Base-by-base conservation (phyloP, 64 coral and sea anemone genomes). In the Platygyra sinensis region DNA sequence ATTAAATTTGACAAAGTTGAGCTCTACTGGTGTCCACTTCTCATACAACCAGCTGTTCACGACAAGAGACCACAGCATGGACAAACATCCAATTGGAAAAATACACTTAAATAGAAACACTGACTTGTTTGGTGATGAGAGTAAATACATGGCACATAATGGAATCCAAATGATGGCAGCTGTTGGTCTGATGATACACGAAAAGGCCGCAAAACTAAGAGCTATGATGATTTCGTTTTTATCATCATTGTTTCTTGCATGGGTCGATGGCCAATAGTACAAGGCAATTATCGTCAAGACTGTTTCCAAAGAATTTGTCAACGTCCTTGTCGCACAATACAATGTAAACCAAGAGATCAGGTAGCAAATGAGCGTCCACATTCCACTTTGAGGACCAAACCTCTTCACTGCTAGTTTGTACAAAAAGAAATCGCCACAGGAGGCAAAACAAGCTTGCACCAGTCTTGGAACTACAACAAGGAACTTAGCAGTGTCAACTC, bases 1-100 rank as follows among this genome's bases (percentile, higher is more conserved):
- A 91, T 99, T 99, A 85, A 99, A 99, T 29, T 83, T 76, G 52
- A 99, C 76, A 69, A 99, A 99, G 10, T 96, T 99, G 2, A 93
- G 75, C 27, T 98, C 93, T 28, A 98, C 93, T 19, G 95, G 18
- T 29, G 79, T 83, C 72, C 69, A 92, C 61, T 82, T 94, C 49
- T 90, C 87, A 93, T 93, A 95, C 78, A 90, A 92, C 76, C 87
- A 98, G 86, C 93, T 98, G 76, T 98, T 94, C 27, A 90, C 28
- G 57, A 89, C 31, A 60, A 98, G 61, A 27, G 96, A 98, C 69
- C 93, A 95, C 27, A 86, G 31, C 19, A 95, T 17, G 17, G 93
- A 77, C 49, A 93, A 73, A 3, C 69, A 62, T 19, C 87, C 90
- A 82, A 90, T 81, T 17, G 96, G 96, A 14, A 93, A 15, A 22